Evolutionary conservation across 2,888 invertebrate genomes (phyloP), one percentile per base, ranked within the genome.

Genomic region (Disparrhopalites patrizii): DNA sequence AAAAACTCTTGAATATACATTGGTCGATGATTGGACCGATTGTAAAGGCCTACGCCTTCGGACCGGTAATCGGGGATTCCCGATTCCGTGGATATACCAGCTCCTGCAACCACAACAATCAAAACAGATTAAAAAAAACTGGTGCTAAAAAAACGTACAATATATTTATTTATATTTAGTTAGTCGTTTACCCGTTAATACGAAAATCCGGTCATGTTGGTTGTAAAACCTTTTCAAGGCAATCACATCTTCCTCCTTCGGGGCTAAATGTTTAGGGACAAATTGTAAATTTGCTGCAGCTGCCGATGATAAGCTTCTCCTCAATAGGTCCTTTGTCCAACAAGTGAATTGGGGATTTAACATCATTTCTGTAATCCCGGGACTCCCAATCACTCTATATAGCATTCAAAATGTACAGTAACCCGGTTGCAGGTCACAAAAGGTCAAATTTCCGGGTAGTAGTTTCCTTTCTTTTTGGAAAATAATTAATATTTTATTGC

Each of bases 11-110:
- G 86, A 77, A 91, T 90, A 73, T 90, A 87, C 30, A 96, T 85
- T 0, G 97, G 97, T 76, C 90, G 87, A 75, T 87, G 87, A 74
- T 88, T 87, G 23, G 87, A 88, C 10, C 90, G 85, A 0, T 94
- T 93, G 79, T 94, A 97, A 8, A 96, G 81, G 0, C 96, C 96
- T 15, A 96, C 95, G 68, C 86, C 89, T 80, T 90, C 90, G 0
- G 95, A 95, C 74, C 96, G 85, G 78, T 96, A 96, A 80, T 96
- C 96, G 5, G 95, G 95, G 77, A 95, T 93, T 65, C 95, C 95
- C 77, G 93, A 93, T 84, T 98, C 97, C 1, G 97, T 98, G 0
- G 97, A 97, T 76, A 97, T 87, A 31, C 97, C 98, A 72, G 97
- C 97, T 15, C 98, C 98, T 60, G 93, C 93, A 27, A 40, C 3